These are phyloP conservation scores for Hydrophis major DNA, from an alignment of 2,797 vertebrate species.

Conservation along the genomic window DNA sequence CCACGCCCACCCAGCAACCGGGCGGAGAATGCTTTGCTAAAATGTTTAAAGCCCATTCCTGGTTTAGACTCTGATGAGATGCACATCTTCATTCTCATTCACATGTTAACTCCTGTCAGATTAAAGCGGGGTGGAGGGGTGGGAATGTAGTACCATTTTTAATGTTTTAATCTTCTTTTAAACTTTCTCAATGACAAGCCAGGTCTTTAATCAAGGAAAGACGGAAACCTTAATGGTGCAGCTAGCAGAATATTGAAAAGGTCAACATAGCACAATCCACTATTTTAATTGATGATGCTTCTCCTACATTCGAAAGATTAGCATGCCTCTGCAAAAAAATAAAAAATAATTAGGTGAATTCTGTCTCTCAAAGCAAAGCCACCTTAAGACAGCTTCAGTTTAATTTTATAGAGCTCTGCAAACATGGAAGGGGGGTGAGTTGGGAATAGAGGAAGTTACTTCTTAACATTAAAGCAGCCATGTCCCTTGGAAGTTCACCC, in stretches of 20 bases:
- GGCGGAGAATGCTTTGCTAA: too few relatives aligned
- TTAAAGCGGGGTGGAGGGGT: slow-evolving; percentile 1
- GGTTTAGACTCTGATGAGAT: too few relatives aligned
- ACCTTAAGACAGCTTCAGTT: not conserved
- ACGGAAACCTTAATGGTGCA: slow-evolving; percentile 54
- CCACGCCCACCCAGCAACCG: too few relatives aligned
- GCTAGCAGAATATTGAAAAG: slow-evolving; percentile 66
- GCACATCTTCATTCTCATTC: slow-evolving; percentile 17
- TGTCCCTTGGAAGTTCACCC: not conserved
- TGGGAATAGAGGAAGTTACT: not conserved
- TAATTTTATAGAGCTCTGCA: not conserved
- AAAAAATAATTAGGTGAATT: slow-evolving; percentile 42
- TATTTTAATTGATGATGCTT: slow-evolving; percentile 50
- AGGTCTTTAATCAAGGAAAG: slow-evolving; percentile 56
- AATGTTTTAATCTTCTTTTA: slow-evolving; percentile 66
- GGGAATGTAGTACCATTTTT: slow-evolving; percentile 48
- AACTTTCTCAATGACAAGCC: slow-evolving; percentile 58
- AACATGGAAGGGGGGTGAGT: not conserved
- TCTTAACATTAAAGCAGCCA: not conserved
- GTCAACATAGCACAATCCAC: slow-evolving; percentile 47
- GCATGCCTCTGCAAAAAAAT: slow-evolving; percentile 23
- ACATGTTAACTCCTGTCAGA: slow-evolving; percentile 35
- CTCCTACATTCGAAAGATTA: slow-evolving; percentile 38
- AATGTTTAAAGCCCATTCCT: too few relatives aligned
- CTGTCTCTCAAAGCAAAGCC: not conserved